Base-by-base conservation (phyloP, 2,888 invertebrate species). In the Ophion ellenae region DNA sequence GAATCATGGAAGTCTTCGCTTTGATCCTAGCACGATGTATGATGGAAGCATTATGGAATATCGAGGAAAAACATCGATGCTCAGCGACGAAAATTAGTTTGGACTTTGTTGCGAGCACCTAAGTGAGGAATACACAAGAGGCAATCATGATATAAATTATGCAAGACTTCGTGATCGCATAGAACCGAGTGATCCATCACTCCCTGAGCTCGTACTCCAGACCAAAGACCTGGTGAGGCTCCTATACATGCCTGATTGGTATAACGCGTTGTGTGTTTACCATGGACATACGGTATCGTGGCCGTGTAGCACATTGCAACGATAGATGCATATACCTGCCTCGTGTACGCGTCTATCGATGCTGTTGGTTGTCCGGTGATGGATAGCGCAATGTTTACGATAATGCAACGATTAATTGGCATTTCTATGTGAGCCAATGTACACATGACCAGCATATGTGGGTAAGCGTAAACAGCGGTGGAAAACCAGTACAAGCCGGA, bases 371-470 rank as follows among this genome's bases (percentile, higher is more conserved):
- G 78, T 82, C 77, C 82, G 47, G 74, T 85, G 85, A 85, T 76
- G 79, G 82, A 85, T 82, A 79, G 85, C 64, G 71, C 85, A 76
- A 82, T 79, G 79, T 85, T 85, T 85, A 82, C 82, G 85, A 85
- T 85, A 85, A 82, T 82, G 82, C 85, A 67, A 85, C 85, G 79
- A 85, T 85, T 85, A 85, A 85, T 85, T 82, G 85, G 75, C 85
- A 70, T 66, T 78, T 63, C 63, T 32, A 17, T 57, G 40, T 40
- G 66, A 45, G 53, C 53, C 57, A 71, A 20, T 17, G n/a, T 82
- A 69, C 61, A 76, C 69, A 40, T 61, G 24, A 36, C 36, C 32
- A 2, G 45, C 69, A 14, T 64, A 47, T 76, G 71, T 14, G 57
- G 32, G 2, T 40, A 17, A 17, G 45, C 45, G 45, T 67, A 73